Conservation (phyloP, 2,888 invertebrate genomes). For the Asteroscopus sphinx region DNA sequence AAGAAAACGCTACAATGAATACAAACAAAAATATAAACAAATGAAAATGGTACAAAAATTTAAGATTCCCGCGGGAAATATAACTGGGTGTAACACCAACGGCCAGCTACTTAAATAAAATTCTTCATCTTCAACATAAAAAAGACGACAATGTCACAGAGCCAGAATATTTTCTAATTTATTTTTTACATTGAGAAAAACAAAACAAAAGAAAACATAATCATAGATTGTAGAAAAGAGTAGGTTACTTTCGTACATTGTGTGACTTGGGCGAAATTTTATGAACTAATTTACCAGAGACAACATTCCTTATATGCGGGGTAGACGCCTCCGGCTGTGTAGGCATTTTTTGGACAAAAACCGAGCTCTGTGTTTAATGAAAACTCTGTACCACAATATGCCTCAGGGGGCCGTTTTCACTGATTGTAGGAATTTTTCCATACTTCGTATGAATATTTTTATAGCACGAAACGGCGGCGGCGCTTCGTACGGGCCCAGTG, state of each 20-base stretch:
- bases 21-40: constrained; percentile 31
- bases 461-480: constrained; percentile 60
- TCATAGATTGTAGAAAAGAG: constrained; percentile 64
- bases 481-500: constrained; percentile 54
- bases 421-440: constrained; percentile 84
- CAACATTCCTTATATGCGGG: constrained; percentile 84
- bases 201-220: constrained; percentile 59
- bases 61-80: constrained; percentile 33
- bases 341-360: constrained; percentile 83
- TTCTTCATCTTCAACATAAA: constrained; percentile 36
- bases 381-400: constrained; percentile 85
- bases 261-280: constrained; percentile 77
- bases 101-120: constrained; percentile 32
- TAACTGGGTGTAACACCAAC: constrained; percentile 28
- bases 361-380: constrained; percentile 85
- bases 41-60: constrained; percentile 21
- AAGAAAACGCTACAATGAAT: constrained; percentile 19
- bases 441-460: constrained; percentile 82
- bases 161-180: constrained; percentile 47
- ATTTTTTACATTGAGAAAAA: constrained; percentile 47
- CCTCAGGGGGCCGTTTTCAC: constrained; percentile 83
- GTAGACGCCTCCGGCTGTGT: constrained; percentile 78
- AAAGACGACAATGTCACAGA: constrained; percentile 35
- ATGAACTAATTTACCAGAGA: constrained; percentile 87
- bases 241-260: constrained; percentile 64